These are phyloP conservation scores for Colostygia pectinataria DNA, from an alignment of 2,888 invertebrate species.

Conservation along the genomic window DNA sequence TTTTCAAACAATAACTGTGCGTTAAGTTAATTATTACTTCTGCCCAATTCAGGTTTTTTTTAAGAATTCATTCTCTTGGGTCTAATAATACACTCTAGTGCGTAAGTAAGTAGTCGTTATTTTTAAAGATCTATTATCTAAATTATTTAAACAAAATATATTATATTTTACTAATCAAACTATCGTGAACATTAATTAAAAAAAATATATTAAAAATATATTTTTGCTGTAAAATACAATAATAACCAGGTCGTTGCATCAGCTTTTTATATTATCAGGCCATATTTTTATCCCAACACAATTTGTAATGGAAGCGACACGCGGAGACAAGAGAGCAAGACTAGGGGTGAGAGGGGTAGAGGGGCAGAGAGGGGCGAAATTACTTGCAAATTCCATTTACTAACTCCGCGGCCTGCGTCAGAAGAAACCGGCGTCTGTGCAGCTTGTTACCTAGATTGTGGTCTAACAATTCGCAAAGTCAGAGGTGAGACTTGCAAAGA, in stretches of 20 bases:
- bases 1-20: too few relatives aligned
- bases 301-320: slow-evolving; percentile 82
- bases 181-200: too few relatives aligned
- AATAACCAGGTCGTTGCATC: slow-evolving; percentile 37
- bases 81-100: too few relatives aligned
- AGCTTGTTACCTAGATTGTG: slow-evolving; percentile 46
- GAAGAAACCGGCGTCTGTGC: slow-evolving; percentile 60
- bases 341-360: slow-evolving; percentile 45
- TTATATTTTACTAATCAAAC: too few relatives aligned
- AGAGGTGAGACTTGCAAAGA: slow-evolving; percentile 14
- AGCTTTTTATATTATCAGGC: slow-evolving; percentile 53
- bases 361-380: slow-evolving; percentile 59
- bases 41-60: too few relatives aligned
- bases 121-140: too few relatives aligned
- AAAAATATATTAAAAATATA: too few relatives aligned
- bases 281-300: slow-evolving; percentile 82
- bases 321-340: slow-evolving; percentile 79
- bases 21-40: too few relatives aligned
- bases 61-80: too few relatives aligned
- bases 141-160: too few relatives aligned
- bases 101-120: too few relatives aligned
- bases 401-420: slow-evolving; percentile 69
- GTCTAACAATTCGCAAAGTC: slow-evolving; percentile 32
- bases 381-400: slow-evolving; percentile 83
- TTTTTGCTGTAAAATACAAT: too few relatives aligned